A percentile compares a stretch with the other conserved stretches of the same genome.
These are phyloP conservation scores for Rhinolophus sinicus DNA, from an alignment of 2,113 vertebrate species.

Conservation along the genomic window DNA sequence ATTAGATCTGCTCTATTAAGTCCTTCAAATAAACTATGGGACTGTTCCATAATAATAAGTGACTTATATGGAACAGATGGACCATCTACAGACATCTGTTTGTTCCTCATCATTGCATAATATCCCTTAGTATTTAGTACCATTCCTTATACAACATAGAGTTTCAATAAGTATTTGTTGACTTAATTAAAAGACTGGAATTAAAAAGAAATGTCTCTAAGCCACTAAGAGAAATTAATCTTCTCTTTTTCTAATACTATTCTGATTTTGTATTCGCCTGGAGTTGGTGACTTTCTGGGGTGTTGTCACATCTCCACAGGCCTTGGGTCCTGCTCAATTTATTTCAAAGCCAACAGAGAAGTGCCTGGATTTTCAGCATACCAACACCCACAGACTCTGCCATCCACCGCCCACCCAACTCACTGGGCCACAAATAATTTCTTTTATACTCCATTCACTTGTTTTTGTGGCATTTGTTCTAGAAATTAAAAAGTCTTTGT, in stretches of 20 bases:
- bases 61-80: background rate
- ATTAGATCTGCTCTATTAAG: conserved; percentile 24
- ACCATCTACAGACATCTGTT: background rate
- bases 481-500: conserved; percentile 77
- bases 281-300: background rate
- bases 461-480: conserved; percentile 76
- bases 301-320: background rate
- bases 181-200: conserved; percentile 3
- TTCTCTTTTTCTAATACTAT: conserved; percentile 42
- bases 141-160: background rate
- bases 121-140: background rate
- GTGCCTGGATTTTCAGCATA: conserved; percentile 72
- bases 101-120: background rate
- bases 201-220: background rate
- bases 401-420: conserved; percentile 73
- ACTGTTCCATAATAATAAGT: background rate
- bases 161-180: background rate
- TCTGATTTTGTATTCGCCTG: conserved; percentile 30
- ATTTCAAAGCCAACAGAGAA: conserved; percentile 22
- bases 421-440: conserved; percentile 76
- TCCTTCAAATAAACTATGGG: background rate
- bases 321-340: background rate
- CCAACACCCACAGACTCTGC: conserved; percentile 76
- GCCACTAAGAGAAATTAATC: conserved; percentile 1
- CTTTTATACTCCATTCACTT: conserved; percentile 57